Conservation (phyloP, 2,113 vertebrate species). For the Hemichromis elongatus region DNA sequence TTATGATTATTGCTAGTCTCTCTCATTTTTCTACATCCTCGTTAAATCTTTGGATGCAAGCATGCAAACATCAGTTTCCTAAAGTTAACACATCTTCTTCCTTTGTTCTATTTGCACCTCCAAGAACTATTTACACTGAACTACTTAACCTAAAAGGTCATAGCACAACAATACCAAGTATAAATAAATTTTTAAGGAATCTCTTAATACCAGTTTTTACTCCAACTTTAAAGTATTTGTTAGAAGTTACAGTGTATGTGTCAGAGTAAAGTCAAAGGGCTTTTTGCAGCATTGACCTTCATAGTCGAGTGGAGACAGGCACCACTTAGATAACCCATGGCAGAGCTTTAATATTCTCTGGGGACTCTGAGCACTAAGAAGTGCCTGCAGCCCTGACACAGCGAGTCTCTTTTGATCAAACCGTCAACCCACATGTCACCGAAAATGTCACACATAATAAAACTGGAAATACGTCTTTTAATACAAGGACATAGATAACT, state of each 20-base stretch:
- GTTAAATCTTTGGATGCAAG: background rate
- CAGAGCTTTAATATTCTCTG: constrained; percentile 9
- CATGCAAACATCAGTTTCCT: background rate
- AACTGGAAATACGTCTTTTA: background rate
- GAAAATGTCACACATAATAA: background rate
- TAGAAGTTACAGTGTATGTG: background rate
- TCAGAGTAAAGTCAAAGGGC: background rate
- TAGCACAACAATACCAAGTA: background rate
- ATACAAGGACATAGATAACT: background rate
- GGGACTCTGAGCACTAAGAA: background rate
- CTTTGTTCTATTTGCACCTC: background rate
- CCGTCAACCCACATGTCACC: background rate
- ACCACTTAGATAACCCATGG: constrained; percentile 20
- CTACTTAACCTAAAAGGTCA: background rate
- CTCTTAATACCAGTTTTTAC: background rate
- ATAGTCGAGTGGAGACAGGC: constrained; percentile 8
- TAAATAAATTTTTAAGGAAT: background rate
- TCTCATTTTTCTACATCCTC: background rate
- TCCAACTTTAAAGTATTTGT: background rate
- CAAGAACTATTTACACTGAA: background rate
- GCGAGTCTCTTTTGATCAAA: constrained; percentile 10
- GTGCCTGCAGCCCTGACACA: background rate
- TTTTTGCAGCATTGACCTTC: constrained; percentile 35
- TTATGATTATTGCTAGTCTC: background rate
- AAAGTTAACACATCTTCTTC: background rate